Base-by-base conservation (phyloP, 1,140 invertebrate genomes). In the Cydia strobilella region DNA sequence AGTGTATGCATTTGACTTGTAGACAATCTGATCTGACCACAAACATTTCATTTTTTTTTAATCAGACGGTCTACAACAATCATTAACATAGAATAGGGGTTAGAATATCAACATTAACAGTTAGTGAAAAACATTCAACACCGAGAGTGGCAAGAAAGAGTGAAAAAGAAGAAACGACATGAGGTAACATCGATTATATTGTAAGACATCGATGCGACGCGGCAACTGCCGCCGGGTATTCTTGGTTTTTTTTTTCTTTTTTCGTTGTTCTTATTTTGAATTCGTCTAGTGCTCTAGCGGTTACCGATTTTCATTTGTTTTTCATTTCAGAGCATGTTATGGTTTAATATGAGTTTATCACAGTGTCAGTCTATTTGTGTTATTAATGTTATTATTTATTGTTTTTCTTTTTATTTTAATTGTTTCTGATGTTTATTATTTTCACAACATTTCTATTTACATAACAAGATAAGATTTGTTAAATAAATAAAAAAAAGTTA, bases 71-170 rank as follows among this genome's bases (percentile, higher is more conserved):
- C 35, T 69, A 39, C n/a, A n/a, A n/a, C 13, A 78, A 78, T 73
- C 63, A 78, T 74, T 77, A 77, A 77, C 80, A 82, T 77, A 82
- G 75, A 80, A 78, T 72, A 83, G 78, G 85, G 81, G 80, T 85
- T 82, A 63, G 62, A 79, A 87, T 90, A 92, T 91, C 88, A 91
- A 91, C 90, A 91, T 92, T 92, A 92, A 92, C 90, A 92, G 90
- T 91, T 92, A 92, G 90, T 92, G 90, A 92, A 88, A 89, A 92
- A 90, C 87, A 89, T 88, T 86, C 86, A 90, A 91, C 88, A 90
- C 86, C 87, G 86, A 90, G 81, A 89, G 88, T 90, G 90, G 90
- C 88, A 92, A 90, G 87, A 91, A 91, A 89, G 88, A 90, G 90
- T 86, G 84, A 90, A 88, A 87, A 87, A 90, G 83, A 91, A 88